Conservation (phyloP, 1,140 invertebrate species). For the Polypedilum vanderplanki region DNA sequence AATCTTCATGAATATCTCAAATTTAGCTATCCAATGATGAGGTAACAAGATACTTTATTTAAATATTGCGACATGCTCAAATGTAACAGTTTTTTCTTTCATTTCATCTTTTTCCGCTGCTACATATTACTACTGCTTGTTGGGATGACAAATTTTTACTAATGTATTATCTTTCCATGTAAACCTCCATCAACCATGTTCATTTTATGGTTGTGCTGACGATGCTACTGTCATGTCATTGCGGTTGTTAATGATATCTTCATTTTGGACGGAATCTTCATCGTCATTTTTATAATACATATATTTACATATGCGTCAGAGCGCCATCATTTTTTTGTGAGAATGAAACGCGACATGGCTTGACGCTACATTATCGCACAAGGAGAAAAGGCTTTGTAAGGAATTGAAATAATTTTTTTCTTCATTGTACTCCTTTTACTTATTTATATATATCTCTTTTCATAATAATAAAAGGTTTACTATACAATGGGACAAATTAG, state of each 20-base stretch:
- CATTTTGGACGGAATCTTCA: neutral
- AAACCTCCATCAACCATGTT: neutral
- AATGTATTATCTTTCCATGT: neutral
- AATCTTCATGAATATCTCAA: constrained; percentile 96
- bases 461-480: constrained; percentile 50
- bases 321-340: constrained; percentile 96
- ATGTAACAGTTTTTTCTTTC: neutral
- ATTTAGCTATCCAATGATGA: constrained; percentile 88
- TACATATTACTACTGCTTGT: neutral
- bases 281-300: neutral
- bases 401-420: neutral
- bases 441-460: neutral
- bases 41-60: neutral
- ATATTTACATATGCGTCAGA: constrained; percentile 31
- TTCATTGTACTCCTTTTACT: neutral
- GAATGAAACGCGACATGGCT: constrained; percentile 83
- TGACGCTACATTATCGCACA: constrained; percentile 89
- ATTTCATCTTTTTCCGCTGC: neutral
- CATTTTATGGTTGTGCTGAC: neutral
- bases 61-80: no score
- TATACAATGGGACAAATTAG: constrained; percentile 96
- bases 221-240: neutral
- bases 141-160: neutral
- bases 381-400: constrained; percentile 78
- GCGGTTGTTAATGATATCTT: neutral